Evolutionary conservation across 2,888 invertebrate species (phyloP).

Genomic region (Apamea epomidion): DNA sequence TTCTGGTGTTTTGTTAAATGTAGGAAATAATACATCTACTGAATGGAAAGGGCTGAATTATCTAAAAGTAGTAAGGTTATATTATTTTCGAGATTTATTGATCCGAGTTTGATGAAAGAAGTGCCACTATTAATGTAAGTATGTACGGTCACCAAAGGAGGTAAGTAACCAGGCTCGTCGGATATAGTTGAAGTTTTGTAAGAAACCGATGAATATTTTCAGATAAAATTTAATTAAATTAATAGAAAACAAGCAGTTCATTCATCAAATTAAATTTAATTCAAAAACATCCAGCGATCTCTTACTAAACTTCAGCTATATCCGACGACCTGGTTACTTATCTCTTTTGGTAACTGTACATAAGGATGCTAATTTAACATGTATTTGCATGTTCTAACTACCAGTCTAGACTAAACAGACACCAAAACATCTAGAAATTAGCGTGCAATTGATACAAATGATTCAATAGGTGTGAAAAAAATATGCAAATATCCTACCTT

Average conservation of each 20-base stretch:
- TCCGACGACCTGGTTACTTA: too few relatives aligned
- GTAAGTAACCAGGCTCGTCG: too few relatives aligned
- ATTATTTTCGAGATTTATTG: not conserved
- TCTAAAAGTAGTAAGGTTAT: too few relatives aligned
- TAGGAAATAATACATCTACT: not conserved
- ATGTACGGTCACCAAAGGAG: too few relatives aligned
- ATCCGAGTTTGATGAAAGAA: not conserved
- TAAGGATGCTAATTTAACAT: too few relatives aligned
- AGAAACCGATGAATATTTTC: too few relatives aligned
- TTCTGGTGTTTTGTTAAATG: not conserved
- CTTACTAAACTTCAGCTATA: too few relatives aligned
- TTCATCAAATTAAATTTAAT: too few relatives aligned
- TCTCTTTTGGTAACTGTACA: not conserved
- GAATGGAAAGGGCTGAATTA: not conserved
- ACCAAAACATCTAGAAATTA: constrained; percentile 10
- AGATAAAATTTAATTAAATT: too few relatives aligned
- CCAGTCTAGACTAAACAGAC: not conserved
- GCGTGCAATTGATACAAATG: not conserved
- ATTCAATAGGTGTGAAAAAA: not conserved
- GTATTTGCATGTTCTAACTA: not conserved
- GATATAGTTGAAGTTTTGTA: too few relatives aligned
- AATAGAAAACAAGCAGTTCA: too few relatives aligned
- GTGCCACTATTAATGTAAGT: not conserved
- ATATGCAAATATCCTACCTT: constrained; percentile 45
- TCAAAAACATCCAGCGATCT: too few relatives aligned